Evolutionary conservation across 2,797 vertebrate species (phyloP).

Genomic region (Rhyacichthys aspro): DNA sequence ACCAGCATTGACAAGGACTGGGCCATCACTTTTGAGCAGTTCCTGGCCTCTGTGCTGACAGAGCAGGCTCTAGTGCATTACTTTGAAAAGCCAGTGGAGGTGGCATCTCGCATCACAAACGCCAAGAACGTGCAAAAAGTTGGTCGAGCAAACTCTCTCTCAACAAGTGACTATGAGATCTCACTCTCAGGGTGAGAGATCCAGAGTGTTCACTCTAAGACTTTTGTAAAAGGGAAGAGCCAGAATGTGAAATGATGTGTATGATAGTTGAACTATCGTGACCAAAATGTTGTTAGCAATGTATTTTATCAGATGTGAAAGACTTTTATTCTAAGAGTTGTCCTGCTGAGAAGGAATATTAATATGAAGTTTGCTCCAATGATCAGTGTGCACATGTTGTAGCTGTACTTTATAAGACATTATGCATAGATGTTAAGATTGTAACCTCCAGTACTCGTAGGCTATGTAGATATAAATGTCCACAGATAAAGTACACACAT

Average conservation of each 20-base stretch:
- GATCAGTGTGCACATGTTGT: constrained; percentile 61
- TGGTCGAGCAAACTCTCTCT: constrained; percentile 80
- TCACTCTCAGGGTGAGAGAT: constrained; percentile 87
- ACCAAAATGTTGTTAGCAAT: constrained; percentile 58
- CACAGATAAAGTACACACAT: constrained; percentile 43
- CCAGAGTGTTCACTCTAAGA: constrained; percentile 12
- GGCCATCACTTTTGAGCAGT: constrained; percentile 98
- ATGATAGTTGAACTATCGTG: constrained; percentile 58
- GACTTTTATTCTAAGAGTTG: constrained; percentile 61
- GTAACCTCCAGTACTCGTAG: constrained; percentile 68
- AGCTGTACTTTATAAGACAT: constrained; percentile 78
- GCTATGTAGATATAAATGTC: constrained; percentile 73
- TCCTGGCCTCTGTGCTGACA: constrained; percentile 93
- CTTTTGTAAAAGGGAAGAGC: constrained; percentile 43
- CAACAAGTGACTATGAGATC: constrained; percentile 93
- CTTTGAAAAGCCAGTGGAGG: constrained; percentile 94
- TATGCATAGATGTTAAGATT: constrained; percentile 66
- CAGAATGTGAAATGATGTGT: constrained; percentile 34
- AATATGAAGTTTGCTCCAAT: constrained; percentile 42
- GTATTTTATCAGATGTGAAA: constrained; percentile 73
- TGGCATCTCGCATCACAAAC: constrained; percentile 88
- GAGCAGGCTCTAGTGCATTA: constrained; percentile 93
- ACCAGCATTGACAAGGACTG: constrained; percentile 93
- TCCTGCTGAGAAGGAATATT: constrained; percentile 34
- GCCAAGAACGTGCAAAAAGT: constrained; percentile 91